A percentile compares a stretch with the other conserved stretches of the same genome.
Conservation (phyloP, 2,797 vertebrate species). For the Hozukius guyotensis region DNA sequence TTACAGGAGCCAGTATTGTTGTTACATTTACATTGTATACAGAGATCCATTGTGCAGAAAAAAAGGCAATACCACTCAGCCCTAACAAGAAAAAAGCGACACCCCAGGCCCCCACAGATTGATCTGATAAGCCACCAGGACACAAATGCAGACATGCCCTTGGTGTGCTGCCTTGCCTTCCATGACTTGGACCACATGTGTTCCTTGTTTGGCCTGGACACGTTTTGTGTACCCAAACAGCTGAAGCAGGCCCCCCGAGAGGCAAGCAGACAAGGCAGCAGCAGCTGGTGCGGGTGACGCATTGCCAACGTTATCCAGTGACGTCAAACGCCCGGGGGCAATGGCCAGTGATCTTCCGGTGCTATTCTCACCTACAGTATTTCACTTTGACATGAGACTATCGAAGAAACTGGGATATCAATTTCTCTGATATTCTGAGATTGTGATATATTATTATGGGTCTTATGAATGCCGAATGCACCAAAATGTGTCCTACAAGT, state of each 20-base stretch:
- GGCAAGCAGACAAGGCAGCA: conserved; percentile 55
- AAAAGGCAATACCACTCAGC: conserved; percentile 31
- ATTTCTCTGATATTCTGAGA: background rate
- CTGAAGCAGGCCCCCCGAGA: conserved; percentile 71
- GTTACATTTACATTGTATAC: conserved; percentile 34
- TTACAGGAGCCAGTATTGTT: conserved; percentile 27
- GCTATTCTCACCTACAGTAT: conserved; percentile 52
- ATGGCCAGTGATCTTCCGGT: conserved; percentile 43
- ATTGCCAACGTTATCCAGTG: conserved; percentile 62
- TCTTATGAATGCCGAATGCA: background rate
- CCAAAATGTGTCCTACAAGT: background rate
- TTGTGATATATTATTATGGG: background rate
- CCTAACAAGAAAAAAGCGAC: conserved; percentile 46
- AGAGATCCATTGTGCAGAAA: conserved; percentile 29
- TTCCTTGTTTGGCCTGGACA: conserved; percentile 73
- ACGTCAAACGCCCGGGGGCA: conserved; percentile 68
- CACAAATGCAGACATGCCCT: conserved; percentile 57
- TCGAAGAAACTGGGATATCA: background rate
- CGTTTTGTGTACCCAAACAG: conserved; percentile 75
- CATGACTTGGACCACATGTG: conserved; percentile 74
- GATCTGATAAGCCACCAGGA: conserved; percentile 57
- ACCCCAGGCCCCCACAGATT: conserved; percentile 19
- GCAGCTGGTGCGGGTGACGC: conserved; percentile 78
- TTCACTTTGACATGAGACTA: conserved; percentile 35
- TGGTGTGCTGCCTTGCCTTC: conserved; percentile 55